Percentiles rank a stretch among this genome's conserved stretches.
These are phyloP conservation scores for Antheraea yamamai DNA, from an alignment of 2,888 invertebrate species.

Conservation along the genomic window DNA sequence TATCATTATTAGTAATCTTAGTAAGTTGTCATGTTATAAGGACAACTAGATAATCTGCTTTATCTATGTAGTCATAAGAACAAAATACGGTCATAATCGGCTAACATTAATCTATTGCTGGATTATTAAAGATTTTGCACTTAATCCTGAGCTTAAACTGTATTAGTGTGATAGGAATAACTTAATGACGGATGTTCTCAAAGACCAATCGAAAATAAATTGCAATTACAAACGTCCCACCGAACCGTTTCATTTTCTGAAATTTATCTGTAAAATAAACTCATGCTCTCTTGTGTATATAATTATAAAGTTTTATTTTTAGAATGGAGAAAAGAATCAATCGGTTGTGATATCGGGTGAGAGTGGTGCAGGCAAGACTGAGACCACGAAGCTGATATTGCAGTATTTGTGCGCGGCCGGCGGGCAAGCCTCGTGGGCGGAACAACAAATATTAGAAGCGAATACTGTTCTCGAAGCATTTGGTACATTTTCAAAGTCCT, in stretches of 20 bases:
- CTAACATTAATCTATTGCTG: neutral
- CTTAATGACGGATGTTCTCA: neutral
- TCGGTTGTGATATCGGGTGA: constrained; percentile 96
- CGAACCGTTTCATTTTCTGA: neutral
- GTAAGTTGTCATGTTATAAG: constrained; percentile 7
- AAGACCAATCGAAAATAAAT: neutral
- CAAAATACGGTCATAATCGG: neutral
- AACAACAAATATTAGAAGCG: constrained; percentile 96
- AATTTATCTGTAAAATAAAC: neutral
- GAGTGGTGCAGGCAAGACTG: constrained; percentile 96
- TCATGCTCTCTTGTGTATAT: neutral
- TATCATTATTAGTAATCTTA: constrained; percentile 29
- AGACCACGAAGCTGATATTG: constrained; percentile 94
- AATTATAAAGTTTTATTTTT: constrained; percentile 14
- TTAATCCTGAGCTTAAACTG: neutral
- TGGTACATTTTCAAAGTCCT: constrained; percentile 79
- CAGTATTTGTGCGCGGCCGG: constrained; percentile 96
- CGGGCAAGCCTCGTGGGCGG: constrained; percentile 90
- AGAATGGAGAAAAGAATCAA: constrained; percentile 83
- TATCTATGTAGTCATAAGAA: neutral
- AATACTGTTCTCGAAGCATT: constrained; percentile 96
- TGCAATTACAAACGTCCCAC: neutral
- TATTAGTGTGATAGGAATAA: too few relatives aligned
- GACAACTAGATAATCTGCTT: neutral
- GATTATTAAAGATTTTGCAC: neutral